A percentile compares a stretch with the other conserved stretches of the same genome.
phyloP scores from a whole-genome alignment of 2,888 invertebrate species.

The Mystacides longicornis region DNA sequence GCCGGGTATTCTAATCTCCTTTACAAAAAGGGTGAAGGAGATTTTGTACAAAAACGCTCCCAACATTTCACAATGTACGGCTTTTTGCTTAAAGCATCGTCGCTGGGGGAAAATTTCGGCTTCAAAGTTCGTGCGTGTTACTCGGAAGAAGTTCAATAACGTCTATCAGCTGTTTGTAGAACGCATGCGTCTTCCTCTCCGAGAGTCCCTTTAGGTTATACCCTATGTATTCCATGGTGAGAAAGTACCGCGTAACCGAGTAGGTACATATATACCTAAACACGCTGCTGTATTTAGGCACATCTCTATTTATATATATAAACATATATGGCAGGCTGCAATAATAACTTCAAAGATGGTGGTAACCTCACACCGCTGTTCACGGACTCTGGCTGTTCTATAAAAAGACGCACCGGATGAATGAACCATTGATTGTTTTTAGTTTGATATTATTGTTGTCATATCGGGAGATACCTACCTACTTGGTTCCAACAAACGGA shows the following conservation, averaged over 20 bases:
- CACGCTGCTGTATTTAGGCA: no score
- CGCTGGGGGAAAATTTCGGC: not conserved
- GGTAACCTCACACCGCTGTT: not conserved
- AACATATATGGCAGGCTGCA: not conserved
- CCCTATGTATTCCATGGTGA: not conserved
- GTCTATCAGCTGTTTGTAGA: slow-evolving; percentile 1
- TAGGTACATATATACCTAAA: no score
- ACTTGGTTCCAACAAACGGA: no score
- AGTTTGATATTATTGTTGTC: no score
- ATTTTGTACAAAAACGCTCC: not conserved
- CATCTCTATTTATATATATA: no score
- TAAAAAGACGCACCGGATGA: not conserved
- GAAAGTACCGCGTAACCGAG: no score
- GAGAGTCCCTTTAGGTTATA: not conserved
- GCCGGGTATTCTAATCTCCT: not conserved
- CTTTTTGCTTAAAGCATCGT: not conserved
- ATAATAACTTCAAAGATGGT: not conserved
- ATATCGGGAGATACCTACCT: no score
- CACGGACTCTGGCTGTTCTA: not conserved
- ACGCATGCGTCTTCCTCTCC: not conserved
- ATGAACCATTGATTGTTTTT: not conserved
- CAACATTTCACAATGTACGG: not conserved
- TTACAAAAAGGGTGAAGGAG: slow-evolving; percentile 1
- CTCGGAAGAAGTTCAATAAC: slow-evolving; percentile 2
- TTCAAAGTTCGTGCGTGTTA: not conserved